Conservation (phyloP, 2,797 vertebrate genomes). For the Chaunax sp. region DNA sequence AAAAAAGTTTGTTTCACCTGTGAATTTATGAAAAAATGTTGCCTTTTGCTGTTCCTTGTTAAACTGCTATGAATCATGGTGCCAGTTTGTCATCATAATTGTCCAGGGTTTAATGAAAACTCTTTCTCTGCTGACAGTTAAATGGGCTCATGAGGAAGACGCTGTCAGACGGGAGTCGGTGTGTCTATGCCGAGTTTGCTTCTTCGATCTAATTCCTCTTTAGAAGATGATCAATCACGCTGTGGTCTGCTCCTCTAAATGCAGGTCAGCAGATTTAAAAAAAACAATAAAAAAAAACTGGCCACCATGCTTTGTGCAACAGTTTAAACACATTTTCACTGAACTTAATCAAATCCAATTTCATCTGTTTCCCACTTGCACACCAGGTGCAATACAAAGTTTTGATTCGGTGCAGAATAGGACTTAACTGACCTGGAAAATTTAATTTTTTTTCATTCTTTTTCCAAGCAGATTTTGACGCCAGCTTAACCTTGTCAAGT, state of each 20-base stretch:
- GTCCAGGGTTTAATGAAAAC: slow-evolving; percentile 41
- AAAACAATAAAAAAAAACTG: not conserved
- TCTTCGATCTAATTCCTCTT: slow-evolving; percentile 46
- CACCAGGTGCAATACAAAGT: not conserved
- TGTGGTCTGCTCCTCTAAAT: slow-evolving; percentile 22
- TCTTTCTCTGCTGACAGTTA: slow-evolving; percentile 46
- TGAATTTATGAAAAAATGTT: slow-evolving; percentile 18
- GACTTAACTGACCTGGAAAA: slow-evolving; percentile 20
- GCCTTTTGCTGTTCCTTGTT: slow-evolving; percentile 1
- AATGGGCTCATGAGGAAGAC: slow-evolving; percentile 40
- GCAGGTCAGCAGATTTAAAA: slow-evolving; percentile 26
- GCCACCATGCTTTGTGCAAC: not conserved
- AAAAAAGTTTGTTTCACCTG: not conserved
- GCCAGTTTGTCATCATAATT: slow-evolving; percentile 50
- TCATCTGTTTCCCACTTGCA: slow-evolving; percentile 4
- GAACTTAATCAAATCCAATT: slow-evolving; percentile 10
- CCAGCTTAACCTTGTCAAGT: slow-evolving; percentile 50
- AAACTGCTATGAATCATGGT: slow-evolving; percentile 18
- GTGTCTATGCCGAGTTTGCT: slow-evolving; percentile 41
- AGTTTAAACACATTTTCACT: slow-evolving; percentile 23
- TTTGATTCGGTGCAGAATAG: slow-evolving; percentile 1
- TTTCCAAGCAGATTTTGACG: slow-evolving; percentile 38
- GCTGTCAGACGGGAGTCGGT: slow-evolving; percentile 47
- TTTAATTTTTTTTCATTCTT: slow-evolving; percentile 19
- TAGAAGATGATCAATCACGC: slow-evolving; percentile 57